Percentiles rank a stretch among this genome's conserved stretches.
phyloP scores from a whole-genome alignment of 2,888 invertebrate genomes.

The Teleiodes luculella region DNA sequence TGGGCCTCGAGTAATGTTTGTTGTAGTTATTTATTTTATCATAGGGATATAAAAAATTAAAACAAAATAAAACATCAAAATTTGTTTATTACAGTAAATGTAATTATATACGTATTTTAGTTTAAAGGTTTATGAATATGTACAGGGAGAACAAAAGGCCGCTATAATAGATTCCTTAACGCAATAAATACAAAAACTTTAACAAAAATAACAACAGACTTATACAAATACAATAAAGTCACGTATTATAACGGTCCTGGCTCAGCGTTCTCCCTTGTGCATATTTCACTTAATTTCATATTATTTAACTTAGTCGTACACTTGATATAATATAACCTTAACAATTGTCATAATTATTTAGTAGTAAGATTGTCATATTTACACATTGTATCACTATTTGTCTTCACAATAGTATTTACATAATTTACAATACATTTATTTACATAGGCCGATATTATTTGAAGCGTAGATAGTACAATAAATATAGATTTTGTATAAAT shows the following conservation, averaged over 20 bases:
- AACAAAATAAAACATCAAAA: conserved; percentile 48
- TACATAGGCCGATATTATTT: conserved; percentile 22
- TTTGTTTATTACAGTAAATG: conserved; percentile 50
- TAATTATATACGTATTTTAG: conserved; percentile 18
- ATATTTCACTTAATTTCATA: conserved; percentile 27
- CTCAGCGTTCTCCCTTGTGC: conserved; percentile 54
- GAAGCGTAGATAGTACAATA: not conserved
- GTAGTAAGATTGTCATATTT: conserved; percentile 19
- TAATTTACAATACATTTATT: conserved; percentile 21
- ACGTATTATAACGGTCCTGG: conserved; percentile 50
- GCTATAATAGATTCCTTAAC: conserved; percentile 34
- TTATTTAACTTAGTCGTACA: conserved; percentile 28
- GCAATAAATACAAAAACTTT: conserved; percentile 5
- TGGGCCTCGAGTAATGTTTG: too few species aligned
- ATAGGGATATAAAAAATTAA: not conserved
- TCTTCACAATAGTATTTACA: conserved; percentile 50
- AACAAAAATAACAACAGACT: not conserved
- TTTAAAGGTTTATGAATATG: conserved; percentile 29
- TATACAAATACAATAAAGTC: conserved; percentile 12
- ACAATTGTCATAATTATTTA: too few species aligned
- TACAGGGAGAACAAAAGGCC: conserved; percentile 58
- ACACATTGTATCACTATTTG: conserved; percentile 55
- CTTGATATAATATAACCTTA: conserved; percentile 35
- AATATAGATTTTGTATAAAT: not conserved
- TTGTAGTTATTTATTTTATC: not conserved